These are phyloP conservation scores for Sebastiscus tertius DNA, from an alignment of 2,797 vertebrate species.

Conservation along the genomic window DNA sequence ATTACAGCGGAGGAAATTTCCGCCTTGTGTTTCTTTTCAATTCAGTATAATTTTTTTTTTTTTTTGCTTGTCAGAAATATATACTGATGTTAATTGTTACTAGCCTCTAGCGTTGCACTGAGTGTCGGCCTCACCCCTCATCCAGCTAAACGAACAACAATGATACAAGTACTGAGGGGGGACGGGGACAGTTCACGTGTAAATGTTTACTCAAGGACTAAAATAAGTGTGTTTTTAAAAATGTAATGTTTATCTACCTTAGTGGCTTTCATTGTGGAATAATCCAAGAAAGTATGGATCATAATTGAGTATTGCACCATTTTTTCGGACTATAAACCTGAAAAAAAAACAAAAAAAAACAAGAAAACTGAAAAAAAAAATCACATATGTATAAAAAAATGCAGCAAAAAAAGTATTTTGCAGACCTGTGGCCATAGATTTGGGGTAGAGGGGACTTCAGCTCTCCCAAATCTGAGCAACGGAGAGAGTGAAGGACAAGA, in stretches of 20 bases:
- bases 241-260: slow-evolving; percentile 98
- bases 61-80: slow-evolving; percentile 86
- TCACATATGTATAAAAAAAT: slow-evolving; percentile 73
- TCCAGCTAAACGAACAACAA: slow-evolving; percentile 88
- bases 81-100: slow-evolving; percentile 86
- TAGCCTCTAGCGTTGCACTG: slow-evolving; percentile 99
- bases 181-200: slow-evolving; percentile 94
- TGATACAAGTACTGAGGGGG: slow-evolving; percentile 84
- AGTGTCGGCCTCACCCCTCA: slow-evolving; percentile 91
- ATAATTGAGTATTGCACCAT: slow-evolving; percentile 95
- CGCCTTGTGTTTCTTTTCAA: slow-evolving; percentile 74
- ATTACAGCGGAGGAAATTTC: slow-evolving; percentile 74
- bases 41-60: slow-evolving; percentile 73
- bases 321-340: slow-evolving; percentile 85
- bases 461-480: slow-evolving; percentile 80
- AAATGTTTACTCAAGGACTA: slow-evolving; percentile 99
- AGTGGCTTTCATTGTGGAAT: slow-evolving; percentile 97
- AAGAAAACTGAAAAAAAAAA: slow-evolving; percentile 71
- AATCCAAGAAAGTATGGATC: slow-evolving; percentile 90
- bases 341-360: slow-evolving; percentile 56
- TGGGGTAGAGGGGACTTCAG: slow-evolving; percentile 86
- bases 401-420: slow-evolving; percentile 84
- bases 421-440: slow-evolving; percentile 94
- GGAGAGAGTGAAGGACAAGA: slow-evolving; percentile 70
- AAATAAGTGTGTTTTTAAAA: slow-evolving; percentile 89